Evolutionary conservation across 2,888 invertebrate genomes (phyloP).

Genomic region (Brachyopa scutellaris): DNA sequence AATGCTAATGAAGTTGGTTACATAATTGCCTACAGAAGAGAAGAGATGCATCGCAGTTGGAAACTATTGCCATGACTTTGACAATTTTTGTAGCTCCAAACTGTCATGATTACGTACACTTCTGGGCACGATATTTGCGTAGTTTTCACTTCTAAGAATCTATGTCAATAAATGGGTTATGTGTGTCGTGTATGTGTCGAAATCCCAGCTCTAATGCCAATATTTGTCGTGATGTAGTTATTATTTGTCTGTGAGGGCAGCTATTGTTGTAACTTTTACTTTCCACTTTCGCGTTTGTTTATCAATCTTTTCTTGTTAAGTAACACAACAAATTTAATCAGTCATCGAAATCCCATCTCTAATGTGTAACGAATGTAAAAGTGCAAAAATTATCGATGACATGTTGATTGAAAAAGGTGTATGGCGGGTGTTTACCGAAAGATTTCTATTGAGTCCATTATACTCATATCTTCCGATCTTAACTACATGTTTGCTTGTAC

Average conservation of each 20-base stretch:
- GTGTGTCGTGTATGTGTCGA: neutral
- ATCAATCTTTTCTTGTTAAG: neutral
- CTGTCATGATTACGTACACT: slow-evolving; percentile 4
- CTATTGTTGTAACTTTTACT: slow-evolving; percentile 41
- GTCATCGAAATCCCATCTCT: neutral
- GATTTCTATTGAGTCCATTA: too few relatives aligned
- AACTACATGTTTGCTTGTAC: too few relatives aligned
- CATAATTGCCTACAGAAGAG: too few relatives aligned
- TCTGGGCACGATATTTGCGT: neutral
- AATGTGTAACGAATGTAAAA: slow-evolving; percentile 5
- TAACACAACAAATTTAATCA: neutral
- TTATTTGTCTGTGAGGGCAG: slow-evolving; percentile 8
- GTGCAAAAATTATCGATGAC: slow-evolving; percentile 1
- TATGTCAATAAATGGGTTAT: slow-evolving; percentile 32
- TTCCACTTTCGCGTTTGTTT: slow-evolving; percentile 39
- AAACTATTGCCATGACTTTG: neutral
- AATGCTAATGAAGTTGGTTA: slow-evolving; percentile 1
- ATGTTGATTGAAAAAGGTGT: neutral
- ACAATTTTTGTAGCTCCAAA: neutral
- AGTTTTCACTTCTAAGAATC: slow-evolving; percentile 38
- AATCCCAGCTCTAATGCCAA: slow-evolving; percentile 2
- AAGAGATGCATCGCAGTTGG: neutral
- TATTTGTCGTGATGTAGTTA: slow-evolving; percentile 28
- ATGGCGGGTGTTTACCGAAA: too few relatives aligned
- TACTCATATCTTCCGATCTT: too few relatives aligned